These are phyloP conservation scores for Metalampra italica DNA, from an alignment of 2,888 invertebrate genomes.

Conservation along the genomic window DNA sequence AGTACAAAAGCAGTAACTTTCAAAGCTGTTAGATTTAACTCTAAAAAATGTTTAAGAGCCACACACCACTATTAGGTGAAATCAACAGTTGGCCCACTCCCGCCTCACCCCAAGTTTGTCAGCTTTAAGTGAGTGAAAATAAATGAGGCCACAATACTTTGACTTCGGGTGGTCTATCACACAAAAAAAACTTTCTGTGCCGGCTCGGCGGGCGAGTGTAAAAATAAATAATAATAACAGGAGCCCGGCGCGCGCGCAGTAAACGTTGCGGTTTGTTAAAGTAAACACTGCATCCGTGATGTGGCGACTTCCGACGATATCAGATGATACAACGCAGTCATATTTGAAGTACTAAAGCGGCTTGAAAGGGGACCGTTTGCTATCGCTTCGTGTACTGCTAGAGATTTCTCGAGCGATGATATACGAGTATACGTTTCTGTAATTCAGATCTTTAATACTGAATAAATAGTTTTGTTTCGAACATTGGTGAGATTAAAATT, in stretches of 20 bases:
- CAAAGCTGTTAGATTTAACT: too few species aligned
- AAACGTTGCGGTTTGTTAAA: conserved; percentile 58
- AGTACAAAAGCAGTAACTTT: too few species aligned
- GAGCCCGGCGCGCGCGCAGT: conserved; percentile 45
- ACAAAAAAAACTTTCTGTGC: conserved; percentile 30
- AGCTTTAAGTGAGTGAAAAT: conserved; percentile 20
- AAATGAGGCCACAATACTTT: conserved; percentile 20
- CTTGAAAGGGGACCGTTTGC: neutral
- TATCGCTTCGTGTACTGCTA: neutral
- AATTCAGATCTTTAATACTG: too few species aligned
- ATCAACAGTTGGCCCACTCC: conserved; percentile 1
- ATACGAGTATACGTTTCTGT: too few species aligned
- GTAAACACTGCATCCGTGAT: conserved; percentile 68
- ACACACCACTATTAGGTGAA: neutral
- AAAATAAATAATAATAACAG: conserved; percentile 71
- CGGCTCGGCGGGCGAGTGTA: conserved; percentile 35
- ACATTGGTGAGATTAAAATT: too few species aligned
- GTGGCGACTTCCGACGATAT: conserved; percentile 57
- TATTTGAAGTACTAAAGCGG: conserved; percentile 1
- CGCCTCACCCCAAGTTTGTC: conserved; percentile 7
- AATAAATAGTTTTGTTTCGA: too few species aligned
- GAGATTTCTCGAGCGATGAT: too few species aligned
- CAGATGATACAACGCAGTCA: conserved; percentile 23
- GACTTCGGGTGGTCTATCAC: conserved; percentile 58
- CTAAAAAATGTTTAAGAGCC: neutral